phyloP scores from a whole-genome alignment of 2,797 vertebrate species.

The Pseudochirops cupreus region DNA sequence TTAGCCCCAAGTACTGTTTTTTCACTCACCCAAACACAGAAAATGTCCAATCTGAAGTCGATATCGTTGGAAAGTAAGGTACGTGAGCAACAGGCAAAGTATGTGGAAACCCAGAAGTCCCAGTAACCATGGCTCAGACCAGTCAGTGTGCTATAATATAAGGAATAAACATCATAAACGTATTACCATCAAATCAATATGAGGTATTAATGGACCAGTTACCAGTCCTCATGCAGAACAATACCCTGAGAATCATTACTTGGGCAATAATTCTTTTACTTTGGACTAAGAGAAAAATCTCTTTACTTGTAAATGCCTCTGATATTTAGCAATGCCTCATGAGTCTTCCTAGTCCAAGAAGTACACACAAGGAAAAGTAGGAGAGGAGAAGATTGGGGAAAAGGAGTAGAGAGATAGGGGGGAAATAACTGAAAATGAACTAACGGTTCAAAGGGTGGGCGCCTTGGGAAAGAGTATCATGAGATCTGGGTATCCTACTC shows the following conservation, averaged over 20 bases:
- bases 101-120: slow-evolving; percentile 90
- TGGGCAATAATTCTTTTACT: neutral
- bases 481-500: neutral
- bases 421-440: neutral
- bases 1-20: fast-evolving
- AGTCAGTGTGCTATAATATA: slow-evolving; percentile 90
- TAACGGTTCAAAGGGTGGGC: neutral
- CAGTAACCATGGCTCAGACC: slow-evolving; percentile 95
- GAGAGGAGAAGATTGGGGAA: neutral
- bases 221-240: no score
- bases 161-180: neutral
- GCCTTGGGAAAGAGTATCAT: neutral
- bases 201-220: neutral
- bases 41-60: slow-evolving; percentile 93
- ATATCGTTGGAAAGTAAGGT: slow-evolving; percentile 89
- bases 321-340: neutral
- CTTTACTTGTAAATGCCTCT: neutral
- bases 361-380: neutral
- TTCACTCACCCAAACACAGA: slow-evolving; percentile 91
- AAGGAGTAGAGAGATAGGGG: fast-evolving
- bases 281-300: neutral
- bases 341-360: neutral
- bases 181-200: neutral
- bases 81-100: slow-evolving; percentile 90
- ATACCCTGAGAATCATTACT: neutral